phyloP scores from a whole-genome alignment of 2,113 vertebrate genomes.

The Mesocricetus auratus region DNA sequence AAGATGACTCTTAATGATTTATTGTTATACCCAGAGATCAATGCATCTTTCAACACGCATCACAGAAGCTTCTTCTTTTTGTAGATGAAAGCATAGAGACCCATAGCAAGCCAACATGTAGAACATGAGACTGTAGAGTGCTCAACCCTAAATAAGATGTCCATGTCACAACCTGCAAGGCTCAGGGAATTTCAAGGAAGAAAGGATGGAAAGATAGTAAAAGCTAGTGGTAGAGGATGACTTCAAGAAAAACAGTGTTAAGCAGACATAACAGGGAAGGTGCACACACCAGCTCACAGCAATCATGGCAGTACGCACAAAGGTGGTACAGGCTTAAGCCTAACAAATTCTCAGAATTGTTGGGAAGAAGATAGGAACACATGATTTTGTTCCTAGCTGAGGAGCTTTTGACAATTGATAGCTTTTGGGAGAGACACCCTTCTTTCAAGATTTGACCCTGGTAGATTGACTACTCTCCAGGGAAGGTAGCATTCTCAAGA shows the following conservation, averaged over 20 bases:
- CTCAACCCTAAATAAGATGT: not conserved
- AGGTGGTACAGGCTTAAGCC: not conserved
- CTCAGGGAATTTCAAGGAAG: not conserved
- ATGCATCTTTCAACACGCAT: no score
- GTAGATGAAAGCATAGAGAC: not conserved
- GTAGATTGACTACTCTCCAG: not conserved
- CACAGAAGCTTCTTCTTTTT: not conserved
- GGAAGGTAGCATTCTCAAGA: not conserved
- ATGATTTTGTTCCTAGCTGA: not conserved
- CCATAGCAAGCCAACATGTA: not conserved
- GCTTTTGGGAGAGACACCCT: not conserved
- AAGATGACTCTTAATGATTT: not conserved
- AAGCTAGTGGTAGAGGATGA: no score
- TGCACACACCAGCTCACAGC: not conserved
- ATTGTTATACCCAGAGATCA: not conserved
- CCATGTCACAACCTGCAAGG: not conserved
- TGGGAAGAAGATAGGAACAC: no score
- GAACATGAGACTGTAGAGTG: not conserved
- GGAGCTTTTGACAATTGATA: not conserved
- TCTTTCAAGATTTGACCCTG: not conserved
- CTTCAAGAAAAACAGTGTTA: not conserved
- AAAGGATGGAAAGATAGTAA: not conserved
- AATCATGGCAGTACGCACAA: not conserved
- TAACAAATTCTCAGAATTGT: not conserved
- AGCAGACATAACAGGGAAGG: not conserved